Evolutionary conservation across 2,888 invertebrate species (phyloP), one percentile per base, ranked within the genome.

Genomic region (Hemaris fuciformis): DNA sequence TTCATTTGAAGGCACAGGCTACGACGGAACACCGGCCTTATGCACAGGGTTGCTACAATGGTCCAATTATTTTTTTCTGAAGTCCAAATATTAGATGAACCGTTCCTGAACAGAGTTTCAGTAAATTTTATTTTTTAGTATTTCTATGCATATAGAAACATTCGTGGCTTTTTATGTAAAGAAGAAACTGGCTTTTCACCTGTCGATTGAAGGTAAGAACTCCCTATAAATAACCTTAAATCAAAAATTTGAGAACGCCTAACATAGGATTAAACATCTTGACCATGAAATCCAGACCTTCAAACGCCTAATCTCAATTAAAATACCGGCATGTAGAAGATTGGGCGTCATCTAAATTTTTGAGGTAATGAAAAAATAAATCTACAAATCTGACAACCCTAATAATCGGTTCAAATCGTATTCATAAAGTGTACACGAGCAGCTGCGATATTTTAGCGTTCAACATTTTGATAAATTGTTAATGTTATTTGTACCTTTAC

Each of bases 391-490:
- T 27, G 15, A 27, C 23, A 48, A 48, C 48, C 18, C 38, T 60
- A 46, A 59, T 43, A 27, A 59, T 59, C 43, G 27, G 43, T 23
- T 57, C 57, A 41, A 57, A 23, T 41, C 43, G 18, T 74, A 75
- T 77, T 75, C 75, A 79, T 72, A 66, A 25, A 38, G 23, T 38
- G 15, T 46, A 48, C 23, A 48, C 7, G 34, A 64, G 67, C 79
- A 77, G 74, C 78, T 79, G 78, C 70, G 68, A 66, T 66, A 66
- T 66, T 41, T 34, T 20, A 20, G 48, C 41, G 38, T 46, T 68
- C 64, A 66, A 69, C 66, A 70, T 62, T 68, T 67, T 67, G 68
- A 68, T 70, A 73, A 68, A 66, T 70, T 73, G 68, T 70, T 70
- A 69, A 45, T 59, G 8, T 69, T 72, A 68, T n/a, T 73, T 72